Conservation (phyloP, 2,113 vertebrate genomes). For the Cettia cetti region DNA sequence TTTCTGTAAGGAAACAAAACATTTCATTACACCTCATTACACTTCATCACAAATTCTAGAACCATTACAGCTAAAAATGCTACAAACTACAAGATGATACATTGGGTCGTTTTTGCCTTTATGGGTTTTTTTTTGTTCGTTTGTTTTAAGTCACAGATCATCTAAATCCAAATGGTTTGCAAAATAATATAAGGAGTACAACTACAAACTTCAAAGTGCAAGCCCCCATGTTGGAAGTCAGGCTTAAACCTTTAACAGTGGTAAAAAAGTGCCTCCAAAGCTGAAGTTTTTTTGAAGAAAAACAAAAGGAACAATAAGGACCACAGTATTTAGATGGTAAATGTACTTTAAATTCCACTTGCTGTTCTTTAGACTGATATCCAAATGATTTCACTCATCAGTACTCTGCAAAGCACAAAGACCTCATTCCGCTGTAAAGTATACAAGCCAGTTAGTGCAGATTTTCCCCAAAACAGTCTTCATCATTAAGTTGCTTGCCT, state of each 20-base stretch:
- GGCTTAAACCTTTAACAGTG: background rate
- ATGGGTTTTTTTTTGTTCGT: background rate
- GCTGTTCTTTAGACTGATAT: background rate
- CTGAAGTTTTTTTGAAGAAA: fast-evolving
- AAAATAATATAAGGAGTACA: background rate
- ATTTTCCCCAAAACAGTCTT: background rate
- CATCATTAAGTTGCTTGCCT: background rate
- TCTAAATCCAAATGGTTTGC: background rate
- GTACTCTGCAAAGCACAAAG: background rate
- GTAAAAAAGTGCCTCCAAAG: background rate
- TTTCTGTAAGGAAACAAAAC: conserved; percentile 80
- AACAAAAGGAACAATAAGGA: background rate
- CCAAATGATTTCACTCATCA: background rate
- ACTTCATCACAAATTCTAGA: background rate
- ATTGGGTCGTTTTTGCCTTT: background rate
- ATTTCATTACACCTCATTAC: background rate
- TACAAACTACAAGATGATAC: background rate
- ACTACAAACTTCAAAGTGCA: background rate
- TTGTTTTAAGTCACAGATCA: background rate
- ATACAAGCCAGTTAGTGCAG: background rate
- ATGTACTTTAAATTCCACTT: background rate
- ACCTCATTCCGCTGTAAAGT: background rate
- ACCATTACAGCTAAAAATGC: background rate
- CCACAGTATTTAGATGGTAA: background rate
- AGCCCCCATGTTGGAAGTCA: background rate